Conservation (phyloP, 2,888 invertebrate genomes). For the Ophion ventricosus region DNA sequence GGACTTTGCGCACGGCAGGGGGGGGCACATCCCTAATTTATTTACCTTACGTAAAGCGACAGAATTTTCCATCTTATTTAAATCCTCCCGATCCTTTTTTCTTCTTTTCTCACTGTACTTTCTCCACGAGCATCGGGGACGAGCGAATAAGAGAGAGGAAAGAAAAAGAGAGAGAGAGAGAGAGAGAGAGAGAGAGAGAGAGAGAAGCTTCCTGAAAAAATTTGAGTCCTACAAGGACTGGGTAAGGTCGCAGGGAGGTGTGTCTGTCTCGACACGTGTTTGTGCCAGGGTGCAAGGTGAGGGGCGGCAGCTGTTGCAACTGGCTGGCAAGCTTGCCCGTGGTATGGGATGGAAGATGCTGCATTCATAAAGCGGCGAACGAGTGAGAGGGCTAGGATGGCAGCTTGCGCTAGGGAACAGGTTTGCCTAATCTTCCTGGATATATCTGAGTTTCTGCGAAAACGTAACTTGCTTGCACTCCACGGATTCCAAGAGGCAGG, state of each 20-base stretch:
- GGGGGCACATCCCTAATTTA: neutral
- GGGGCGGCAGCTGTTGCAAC: slow-evolving; percentile 55
- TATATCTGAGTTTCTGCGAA: slow-evolving; percentile 25
- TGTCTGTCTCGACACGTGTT: slow-evolving; percentile 49
- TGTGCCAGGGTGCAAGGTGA: slow-evolving; percentile 28
- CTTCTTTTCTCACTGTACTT: neutral
- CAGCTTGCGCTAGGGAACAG: slow-evolving; percentile 73
- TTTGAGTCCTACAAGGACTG: slow-evolving; percentile 16
- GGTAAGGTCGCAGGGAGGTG: slow-evolving; percentile 33
- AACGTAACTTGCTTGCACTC: slow-evolving; percentile 39
- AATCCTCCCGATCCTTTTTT: neutral
- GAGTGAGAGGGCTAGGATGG: slow-evolving; percentile 46
- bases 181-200: neutral
- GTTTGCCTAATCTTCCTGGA: slow-evolving; percentile 75
- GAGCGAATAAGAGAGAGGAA: neutral
- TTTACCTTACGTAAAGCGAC: neutral
- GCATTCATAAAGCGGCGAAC: slow-evolving; percentile 64
- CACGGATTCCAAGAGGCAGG: neutral
- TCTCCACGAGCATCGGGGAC: neutral
- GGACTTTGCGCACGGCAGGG: neutral
- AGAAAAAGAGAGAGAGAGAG: too few species aligned
- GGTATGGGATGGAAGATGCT: slow-evolving; percentile 37
- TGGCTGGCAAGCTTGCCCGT: slow-evolving; percentile 6
- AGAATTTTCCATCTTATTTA: neutral
- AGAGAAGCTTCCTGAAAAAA: slow-evolving; percentile 18